Evolutionary conservation across 2,888 invertebrate species (phyloP).

Genomic region (Choristoneura rosaceana): DNA sequence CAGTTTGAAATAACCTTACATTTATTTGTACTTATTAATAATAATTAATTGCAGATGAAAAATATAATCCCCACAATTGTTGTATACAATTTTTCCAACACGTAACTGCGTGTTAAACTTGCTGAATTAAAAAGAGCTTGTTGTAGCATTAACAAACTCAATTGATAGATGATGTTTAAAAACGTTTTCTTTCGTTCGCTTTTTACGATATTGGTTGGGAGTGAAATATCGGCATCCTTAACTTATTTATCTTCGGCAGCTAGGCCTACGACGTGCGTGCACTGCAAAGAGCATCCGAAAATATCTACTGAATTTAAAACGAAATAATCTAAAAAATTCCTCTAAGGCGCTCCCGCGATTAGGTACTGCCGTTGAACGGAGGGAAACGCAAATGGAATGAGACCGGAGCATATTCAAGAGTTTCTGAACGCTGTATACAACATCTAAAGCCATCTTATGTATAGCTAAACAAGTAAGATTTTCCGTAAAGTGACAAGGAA

Average conservation of each 20-base stretch:
- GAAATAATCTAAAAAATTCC: conserved; percentile 61
- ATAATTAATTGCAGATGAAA: too few species aligned
- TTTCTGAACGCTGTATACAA: not conserved
- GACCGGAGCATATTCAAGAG: not conserved
- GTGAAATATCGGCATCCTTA: conserved; percentile 72
- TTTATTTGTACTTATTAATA: too few species aligned
- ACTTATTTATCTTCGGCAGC: conserved; percentile 75
- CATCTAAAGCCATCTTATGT: not conserved
- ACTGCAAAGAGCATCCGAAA: conserved; percentile 61
- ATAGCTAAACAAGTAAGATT: not conserved
- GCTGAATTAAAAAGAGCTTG: not conserved
- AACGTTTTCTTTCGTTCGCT: conserved; percentile 60
- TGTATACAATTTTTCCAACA: too few species aligned
- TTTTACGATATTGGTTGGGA: conserved; percentile 75
- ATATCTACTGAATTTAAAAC: conserved; percentile 65
- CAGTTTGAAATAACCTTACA: too few species aligned
- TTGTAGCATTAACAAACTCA: not conserved
- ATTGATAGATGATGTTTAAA: conserved; percentile 53
- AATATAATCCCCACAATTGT: too few species aligned
- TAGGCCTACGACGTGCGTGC: conserved; percentile 68
- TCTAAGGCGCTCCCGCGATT: conserved; percentile 50
- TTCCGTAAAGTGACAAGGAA: not conserved
- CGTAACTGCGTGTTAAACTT: too few species aligned
- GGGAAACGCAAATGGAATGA: conserved; percentile 18
- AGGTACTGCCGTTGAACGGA: conserved; percentile 4